phyloP scores from a whole-genome alignment of 37 sponge, comb jelly and placozoan species.

The Beroe forskalii region DNA sequence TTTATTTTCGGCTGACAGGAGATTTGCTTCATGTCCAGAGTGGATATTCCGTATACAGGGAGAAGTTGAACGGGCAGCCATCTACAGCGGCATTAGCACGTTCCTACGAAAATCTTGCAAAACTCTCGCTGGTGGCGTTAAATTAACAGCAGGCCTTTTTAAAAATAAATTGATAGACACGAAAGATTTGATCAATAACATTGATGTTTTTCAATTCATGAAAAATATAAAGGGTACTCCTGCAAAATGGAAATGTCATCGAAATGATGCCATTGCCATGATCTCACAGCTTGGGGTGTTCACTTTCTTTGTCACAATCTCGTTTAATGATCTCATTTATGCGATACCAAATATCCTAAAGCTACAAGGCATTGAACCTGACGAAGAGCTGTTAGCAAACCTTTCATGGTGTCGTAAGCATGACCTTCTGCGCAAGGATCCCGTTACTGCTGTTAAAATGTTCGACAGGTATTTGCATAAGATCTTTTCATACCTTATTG shows the following conservation, averaged over 20 bases:
- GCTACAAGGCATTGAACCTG: not conserved
- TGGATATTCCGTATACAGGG: not conserved
- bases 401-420: constrained; percentile 15
- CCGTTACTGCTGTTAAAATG: not conserved
- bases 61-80: not conserved
- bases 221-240: constrained; percentile 41
- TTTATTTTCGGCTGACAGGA: not conserved
- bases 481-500: not conserved
- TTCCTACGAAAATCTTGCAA: not conserved
- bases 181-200: not conserved
- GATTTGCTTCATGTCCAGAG: constrained; percentile 8
- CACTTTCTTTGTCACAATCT: constrained; percentile 17
- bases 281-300: not conserved
- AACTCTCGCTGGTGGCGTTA: not conserved
- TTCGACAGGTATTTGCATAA: not conserved
- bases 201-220: constrained; percentile 37
- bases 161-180: not conserved
- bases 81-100: not conserved
- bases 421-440: not conserved
- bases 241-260: not conserved
- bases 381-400: not conserved
- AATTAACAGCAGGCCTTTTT: constrained; percentile 22
- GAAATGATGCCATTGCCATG: constrained; percentile 28
- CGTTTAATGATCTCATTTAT: constrained; percentile 40
- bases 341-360: constrained; percentile 28